A percentile compares a stretch with the other conserved stretches of the same genome.
Evolutionary conservation across 2,888 invertebrate species (phyloP).

Genomic region (Dryococelus australis): DNA sequence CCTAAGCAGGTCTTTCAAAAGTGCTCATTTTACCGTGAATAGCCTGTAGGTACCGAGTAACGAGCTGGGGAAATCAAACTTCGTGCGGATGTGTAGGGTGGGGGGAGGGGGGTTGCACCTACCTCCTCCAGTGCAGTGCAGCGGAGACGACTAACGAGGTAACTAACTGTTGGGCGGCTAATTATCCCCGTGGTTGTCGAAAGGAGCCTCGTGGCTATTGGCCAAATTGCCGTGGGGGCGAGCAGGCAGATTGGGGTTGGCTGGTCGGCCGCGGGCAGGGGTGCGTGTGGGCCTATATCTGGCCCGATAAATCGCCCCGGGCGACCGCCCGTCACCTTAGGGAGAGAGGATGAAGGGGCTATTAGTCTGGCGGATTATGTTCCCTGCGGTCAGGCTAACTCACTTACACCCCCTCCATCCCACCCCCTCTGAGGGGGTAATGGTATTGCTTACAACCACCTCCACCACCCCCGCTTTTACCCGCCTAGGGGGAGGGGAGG

Average conservation of each 20-base stretch:
- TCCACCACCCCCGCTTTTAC: neutral
- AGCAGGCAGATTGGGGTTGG: neutral
- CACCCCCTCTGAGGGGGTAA: neutral
- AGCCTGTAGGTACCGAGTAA: too few relatives aligned
- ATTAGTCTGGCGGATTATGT: neutral
- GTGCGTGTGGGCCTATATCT: neutral
- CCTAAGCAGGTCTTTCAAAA: too few relatives aligned
- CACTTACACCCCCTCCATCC: neutral
- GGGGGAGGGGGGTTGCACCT: too few relatives aligned
- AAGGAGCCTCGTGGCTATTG: too few relatives aligned
- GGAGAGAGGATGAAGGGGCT: neutral
- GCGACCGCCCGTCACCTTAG: neutral
- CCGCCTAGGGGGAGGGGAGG: neutral
- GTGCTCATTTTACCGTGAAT: too few relatives aligned
- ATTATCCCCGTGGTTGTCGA: neutral
- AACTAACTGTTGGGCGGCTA: neutral
- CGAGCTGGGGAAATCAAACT: too few relatives aligned
- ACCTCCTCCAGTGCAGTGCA: too few relatives aligned
- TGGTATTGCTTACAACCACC: neutral
- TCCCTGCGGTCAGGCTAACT: neutral
- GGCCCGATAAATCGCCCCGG: neutral
- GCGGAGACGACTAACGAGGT: neutral
- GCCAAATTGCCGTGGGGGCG: too few relatives aligned
- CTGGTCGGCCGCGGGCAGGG: neutral
- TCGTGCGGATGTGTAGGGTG: too few relatives aligned